Evolutionary conservation across 2,888 invertebrate species (phyloP).

Genomic region (Agrotis segetum): DNA sequence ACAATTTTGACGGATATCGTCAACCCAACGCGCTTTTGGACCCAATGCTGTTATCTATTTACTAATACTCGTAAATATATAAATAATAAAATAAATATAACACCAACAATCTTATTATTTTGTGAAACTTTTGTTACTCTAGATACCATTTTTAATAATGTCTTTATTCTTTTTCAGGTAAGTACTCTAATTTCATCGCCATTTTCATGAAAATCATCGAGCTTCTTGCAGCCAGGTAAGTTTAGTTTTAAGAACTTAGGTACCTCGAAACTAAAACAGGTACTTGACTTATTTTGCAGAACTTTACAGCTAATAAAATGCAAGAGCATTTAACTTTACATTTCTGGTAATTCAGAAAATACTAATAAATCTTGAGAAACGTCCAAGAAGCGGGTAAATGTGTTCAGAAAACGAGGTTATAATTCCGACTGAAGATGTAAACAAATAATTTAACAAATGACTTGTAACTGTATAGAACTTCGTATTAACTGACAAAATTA

Average conservation of each 20-base stretch:
- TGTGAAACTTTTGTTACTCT: background rate
- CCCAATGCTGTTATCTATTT: too few species aligned
- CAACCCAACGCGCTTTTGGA: too few species aligned
- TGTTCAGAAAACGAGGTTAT: slow-evolving; percentile 37
- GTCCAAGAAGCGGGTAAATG: slow-evolving; percentile 44
- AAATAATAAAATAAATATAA: too few species aligned
- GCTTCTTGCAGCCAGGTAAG: slow-evolving; percentile 14
- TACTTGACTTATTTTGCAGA: slow-evolving; percentile 1
- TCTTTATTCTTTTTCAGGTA: slow-evolving; percentile 44
- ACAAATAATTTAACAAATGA: slow-evolving; percentile 58
- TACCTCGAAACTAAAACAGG: slow-evolving; percentile 11
- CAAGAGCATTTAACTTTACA: slow-evolving; percentile 20
- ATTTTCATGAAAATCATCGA: background rate
- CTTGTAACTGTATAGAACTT: slow-evolving; percentile 19
- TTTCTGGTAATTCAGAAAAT: slow-evolving; percentile 39
- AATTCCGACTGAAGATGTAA: slow-evolving; percentile 54
- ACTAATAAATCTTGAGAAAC: slow-evolving; percentile 50
- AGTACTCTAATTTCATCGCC: slow-evolving; percentile 2
- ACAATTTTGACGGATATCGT: too few species aligned
- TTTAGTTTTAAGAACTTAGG: slow-evolving; percentile 12
- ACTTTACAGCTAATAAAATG: slow-evolving; percentile 7
- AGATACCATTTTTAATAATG: background rate
- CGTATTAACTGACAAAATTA: slow-evolving; percentile 3
- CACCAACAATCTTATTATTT: background rate
- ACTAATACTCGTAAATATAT: too few species aligned